Base-by-base conservation (phyloP, 2,888 invertebrate genomes). In the Drosophila neonasuta region DNA sequence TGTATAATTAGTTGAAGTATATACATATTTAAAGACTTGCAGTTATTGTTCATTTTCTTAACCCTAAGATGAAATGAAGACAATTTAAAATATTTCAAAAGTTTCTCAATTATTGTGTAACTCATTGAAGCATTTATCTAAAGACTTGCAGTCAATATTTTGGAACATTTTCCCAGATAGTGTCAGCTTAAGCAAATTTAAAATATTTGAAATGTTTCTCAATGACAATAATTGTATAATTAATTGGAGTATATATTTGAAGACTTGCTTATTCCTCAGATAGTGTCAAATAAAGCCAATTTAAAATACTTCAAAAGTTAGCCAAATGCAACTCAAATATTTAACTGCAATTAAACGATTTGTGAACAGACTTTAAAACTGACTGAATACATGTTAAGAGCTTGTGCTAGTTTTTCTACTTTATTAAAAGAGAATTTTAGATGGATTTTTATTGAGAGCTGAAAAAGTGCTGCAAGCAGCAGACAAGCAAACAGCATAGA, bases 401-500 rank as follows among this genome's bases (percentile, higher is more conserved):
- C 45, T 20, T 46, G 45, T 56, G 44, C 56, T 46, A 56, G 10
- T 55, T 55, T 45, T 45, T 34, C 6, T n/a, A 10, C n/a, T 10
- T n/a, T 9, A 45, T 13, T 45, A 1, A 30, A 55, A 58, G 34
- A 54, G 72, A 45, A 59, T 68, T 46, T 57, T 13, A 24, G 32
- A 70, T 46, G 1, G n/a, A 46, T 45, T 54, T 52, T 41, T 11
- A 3, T 34, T 30, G 0, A 36, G 30, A 3, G 54, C 30, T 17
- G 3, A 13, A 34, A 67, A 30, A 30, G 9, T 2, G 50, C 15
- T 2, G 34, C 39, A 36, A 9, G 50, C 15, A 2, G 34, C 39
- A 36, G 11, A 30, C 29, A 54, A 32, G 29, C 15, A 41, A 42
- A 15, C 30, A 49, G 34, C 36, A 36, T 36, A 4, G 7, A 24